These are phyloP conservation scores for Temnopleurus reevesii DNA, from an alignment of 53 echinoderm and acorn worm species.

Conservation along the genomic window DNA sequence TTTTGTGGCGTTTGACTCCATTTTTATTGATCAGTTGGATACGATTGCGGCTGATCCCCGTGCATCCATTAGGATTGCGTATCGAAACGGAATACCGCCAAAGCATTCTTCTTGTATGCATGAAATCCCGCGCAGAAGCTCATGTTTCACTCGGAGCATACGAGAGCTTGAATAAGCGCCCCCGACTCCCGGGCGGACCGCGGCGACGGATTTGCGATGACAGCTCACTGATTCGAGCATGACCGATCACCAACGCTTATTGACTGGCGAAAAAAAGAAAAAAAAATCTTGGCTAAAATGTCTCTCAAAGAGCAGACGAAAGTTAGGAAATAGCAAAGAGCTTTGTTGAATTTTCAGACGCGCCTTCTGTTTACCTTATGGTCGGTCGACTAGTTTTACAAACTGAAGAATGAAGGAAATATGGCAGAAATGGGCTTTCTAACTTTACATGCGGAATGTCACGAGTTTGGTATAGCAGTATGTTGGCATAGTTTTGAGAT, in stretches of 20 bases:
- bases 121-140: constrained; percentile 21
- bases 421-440: background rate
- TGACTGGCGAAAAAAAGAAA: background rate
- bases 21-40: constrained; percentile 35
- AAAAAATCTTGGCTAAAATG: background rate
- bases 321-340: background rate
- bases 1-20: background rate
- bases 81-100: constrained; percentile 14
- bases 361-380: background rate
- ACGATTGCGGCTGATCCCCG: background rate
- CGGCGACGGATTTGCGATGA: constrained; percentile 26
- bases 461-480: background rate
- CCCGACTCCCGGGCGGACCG: constrained; percentile 5
- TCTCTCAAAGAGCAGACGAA: background rate
- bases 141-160: background rate
- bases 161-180: background rate
- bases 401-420: background rate
- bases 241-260: constrained; percentile 32
- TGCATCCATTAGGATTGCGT: constrained; percentile 22
- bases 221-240: constrained; percentile 22
- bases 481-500: background rate
- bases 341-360: background rate
- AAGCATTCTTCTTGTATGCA: constrained; percentile 14
- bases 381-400: background rate
- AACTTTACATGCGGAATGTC: constrained; percentile 10